Base-by-base conservation (phyloP, 2,113 vertebrate genomes). In the Pterophyllum scalare region DNA sequence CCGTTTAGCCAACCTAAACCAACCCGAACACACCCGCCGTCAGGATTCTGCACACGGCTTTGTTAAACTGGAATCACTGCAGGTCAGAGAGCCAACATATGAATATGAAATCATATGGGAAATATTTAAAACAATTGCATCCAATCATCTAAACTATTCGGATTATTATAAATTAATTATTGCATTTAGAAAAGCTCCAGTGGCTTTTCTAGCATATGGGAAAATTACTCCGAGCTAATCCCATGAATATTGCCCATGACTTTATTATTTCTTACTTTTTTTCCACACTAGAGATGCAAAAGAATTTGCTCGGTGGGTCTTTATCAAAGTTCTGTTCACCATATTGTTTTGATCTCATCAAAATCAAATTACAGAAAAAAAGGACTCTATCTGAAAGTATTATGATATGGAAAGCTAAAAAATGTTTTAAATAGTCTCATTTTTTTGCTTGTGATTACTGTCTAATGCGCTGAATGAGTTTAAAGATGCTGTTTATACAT, bases 1-100 rank as follows among this genome's bases (percentile, higher is more conserved):
- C 81, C 85, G 8, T 79, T 88, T 9, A 83, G 87, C 67, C 80
- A 43, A 54, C 80, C 75, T 79, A 54, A 77, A 61, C 59, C 58
- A 35, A 81, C 57, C 31, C 57, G 59, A 81, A 87, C 78, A 86
- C 80, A 28, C 28, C 3, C n/a, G n/a, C n/a, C n/a, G 61, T 77
- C 75, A 62, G 56, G 43, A 88, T 59, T 62, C 2, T 83, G 79
- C 79, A 52, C 62, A 0, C 2, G 7, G 65, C 43, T 52, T 77
- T 65, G 75, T 77, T 84, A 65, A 75, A 83, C 79, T 87, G 19
- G 38, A 13, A 35, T 31, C 59, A 24, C 46, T 40, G 1, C 7
- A 15, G 67, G 52, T 84, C 83, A 83, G 59, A 17, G 7, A 43
- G 19, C 67, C 46, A 33, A 72, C 20, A 24, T 54, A 0, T 52